Evolutionary conservation across 2,113 vertebrate genomes (phyloP).

Genomic region (Pachyramphus minor): DNA sequence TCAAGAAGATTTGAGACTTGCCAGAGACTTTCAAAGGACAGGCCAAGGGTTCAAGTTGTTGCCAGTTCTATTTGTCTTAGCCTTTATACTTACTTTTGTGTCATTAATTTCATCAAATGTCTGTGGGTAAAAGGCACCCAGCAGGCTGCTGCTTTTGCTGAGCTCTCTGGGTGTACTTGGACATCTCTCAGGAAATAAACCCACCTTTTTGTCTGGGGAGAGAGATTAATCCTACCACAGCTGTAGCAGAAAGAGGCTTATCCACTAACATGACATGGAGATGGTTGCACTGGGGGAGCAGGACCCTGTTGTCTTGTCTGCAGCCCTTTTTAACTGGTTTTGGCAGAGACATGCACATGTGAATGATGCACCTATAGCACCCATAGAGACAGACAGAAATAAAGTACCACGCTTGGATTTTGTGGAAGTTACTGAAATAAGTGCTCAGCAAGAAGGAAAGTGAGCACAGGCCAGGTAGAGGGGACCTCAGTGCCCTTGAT

Average conservation of each 20-base stretch:
- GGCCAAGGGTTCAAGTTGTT: slow-evolving; percentile 64
- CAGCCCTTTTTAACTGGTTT: not conserved
- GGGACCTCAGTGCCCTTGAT: not conserved
- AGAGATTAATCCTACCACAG: not conserved
- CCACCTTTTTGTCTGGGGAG: slow-evolving; percentile 34
- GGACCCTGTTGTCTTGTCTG: not conserved
- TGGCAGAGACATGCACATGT: fast-evolving
- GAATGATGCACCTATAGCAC: not conserved
- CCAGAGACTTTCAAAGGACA: slow-evolving; percentile 59
- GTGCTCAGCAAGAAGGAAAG: not conserved
- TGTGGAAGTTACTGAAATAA: not conserved
- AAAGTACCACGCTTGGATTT: not conserved
- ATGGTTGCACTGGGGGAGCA: not conserved
- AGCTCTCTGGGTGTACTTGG: slow-evolving; percentile 28
- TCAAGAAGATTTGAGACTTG: slow-evolving; percentile 62
- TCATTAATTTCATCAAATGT: slow-evolving; percentile 58
- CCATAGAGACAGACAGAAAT: not conserved
- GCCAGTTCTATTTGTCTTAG: slow-evolving; percentile 64
- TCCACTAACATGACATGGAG: not conserved
- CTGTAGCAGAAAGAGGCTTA: not conserved
- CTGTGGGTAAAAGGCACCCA: slow-evolving; percentile 56
- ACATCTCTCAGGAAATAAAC: slow-evolving; percentile 34
- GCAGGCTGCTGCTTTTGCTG: slow-evolving; percentile 25
- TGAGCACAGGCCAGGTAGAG: not conserved
- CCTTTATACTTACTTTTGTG: slow-evolving; percentile 65